phyloP scores from a whole-genome alignment of 64 coral and sea anemone genomes.

The Pocillopora damicornis region DNA sequence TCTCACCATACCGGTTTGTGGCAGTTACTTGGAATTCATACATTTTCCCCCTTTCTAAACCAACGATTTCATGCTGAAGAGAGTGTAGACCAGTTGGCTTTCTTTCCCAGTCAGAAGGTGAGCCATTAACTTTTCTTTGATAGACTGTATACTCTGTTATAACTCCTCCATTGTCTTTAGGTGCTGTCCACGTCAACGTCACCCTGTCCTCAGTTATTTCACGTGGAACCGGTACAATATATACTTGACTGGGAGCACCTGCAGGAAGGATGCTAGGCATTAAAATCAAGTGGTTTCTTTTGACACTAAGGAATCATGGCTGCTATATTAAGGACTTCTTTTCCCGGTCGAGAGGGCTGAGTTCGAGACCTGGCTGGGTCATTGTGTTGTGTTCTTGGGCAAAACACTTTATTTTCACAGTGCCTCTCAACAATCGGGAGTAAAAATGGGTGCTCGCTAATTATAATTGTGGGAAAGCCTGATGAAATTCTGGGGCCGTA shows the following conservation, averaged over 20 bases:
- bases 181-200: neutral
- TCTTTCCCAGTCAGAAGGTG: neutral
- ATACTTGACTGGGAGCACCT: neutral
- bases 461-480: no score
- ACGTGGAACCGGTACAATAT: neutral
- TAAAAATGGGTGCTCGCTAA: no score
- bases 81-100: no score
- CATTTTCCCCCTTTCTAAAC: neutral
- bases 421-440: no score
- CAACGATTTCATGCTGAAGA: neutral
- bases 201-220: neutral
- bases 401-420: no score
- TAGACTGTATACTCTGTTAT: constrained; percentile 16
- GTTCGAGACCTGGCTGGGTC: no score
- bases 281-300: no score
- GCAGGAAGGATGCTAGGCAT: neutral
- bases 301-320: no score
- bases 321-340: no score
- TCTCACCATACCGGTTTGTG: constrained; percentile 1
- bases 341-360: no score
- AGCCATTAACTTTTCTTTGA: neutral
- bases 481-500: no score
- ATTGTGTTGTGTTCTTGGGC: no score
- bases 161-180: neutral
- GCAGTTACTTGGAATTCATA: constrained; percentile 8